A percentile compares a stretch with the other conserved stretches of the same genome.
Conservation (phyloP, 2,888 invertebrate genomes). For the Plagiodera versicolora region DNA sequence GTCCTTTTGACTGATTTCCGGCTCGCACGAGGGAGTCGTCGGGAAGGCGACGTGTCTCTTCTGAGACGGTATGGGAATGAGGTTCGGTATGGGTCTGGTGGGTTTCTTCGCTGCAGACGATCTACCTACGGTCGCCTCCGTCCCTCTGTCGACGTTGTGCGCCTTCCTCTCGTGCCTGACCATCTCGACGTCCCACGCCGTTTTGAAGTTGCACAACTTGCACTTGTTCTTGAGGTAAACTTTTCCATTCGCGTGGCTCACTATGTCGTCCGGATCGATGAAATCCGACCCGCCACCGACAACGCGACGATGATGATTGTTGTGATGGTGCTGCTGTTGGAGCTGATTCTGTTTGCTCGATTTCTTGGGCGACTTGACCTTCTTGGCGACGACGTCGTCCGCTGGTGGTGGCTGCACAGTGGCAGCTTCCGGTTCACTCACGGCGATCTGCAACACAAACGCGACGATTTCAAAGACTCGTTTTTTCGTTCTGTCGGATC, state of each 20-base stretch:
- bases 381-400: slow-evolving; percentile 33
- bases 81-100: slow-evolving; percentile 71
- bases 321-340: too few relatives aligned
- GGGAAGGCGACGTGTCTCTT: too few relatives aligned
- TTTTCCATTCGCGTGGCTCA: slow-evolving; percentile 54
- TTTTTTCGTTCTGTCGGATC: too few relatives aligned
- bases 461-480: too few relatives aligned
- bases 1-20: slow-evolving; percentile 54
- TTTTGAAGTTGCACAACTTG: slow-evolving; percentile 61
- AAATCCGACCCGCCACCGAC: slow-evolving; percentile 58
- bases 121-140: too few relatives aligned
- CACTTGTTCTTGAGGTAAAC: slow-evolving; percentile 56
- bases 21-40: slow-evolving; percentile 42
- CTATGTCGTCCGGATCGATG: slow-evolving; percentile 56
- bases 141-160: slow-evolving; percentile 53
- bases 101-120: slow-evolving; percentile 46
- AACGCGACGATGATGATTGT: too few relatives aligned
- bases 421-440: slow-evolving; percentile 33
- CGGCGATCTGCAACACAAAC: slow-evolving; percentile 46
- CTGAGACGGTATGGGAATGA: slow-evolving; percentile 69
- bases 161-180: slow-evolving; percentile 57
- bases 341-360: slow-evolving; percentile 27
- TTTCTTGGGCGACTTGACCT: slow-evolving; percentile 30
- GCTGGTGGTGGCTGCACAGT: slow-evolving; percentile 18
- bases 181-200: slow-evolving; percentile 63